Conservation (phyloP, 2,113 vertebrate genomes). For the Glaucidium brasilianum region DNA sequence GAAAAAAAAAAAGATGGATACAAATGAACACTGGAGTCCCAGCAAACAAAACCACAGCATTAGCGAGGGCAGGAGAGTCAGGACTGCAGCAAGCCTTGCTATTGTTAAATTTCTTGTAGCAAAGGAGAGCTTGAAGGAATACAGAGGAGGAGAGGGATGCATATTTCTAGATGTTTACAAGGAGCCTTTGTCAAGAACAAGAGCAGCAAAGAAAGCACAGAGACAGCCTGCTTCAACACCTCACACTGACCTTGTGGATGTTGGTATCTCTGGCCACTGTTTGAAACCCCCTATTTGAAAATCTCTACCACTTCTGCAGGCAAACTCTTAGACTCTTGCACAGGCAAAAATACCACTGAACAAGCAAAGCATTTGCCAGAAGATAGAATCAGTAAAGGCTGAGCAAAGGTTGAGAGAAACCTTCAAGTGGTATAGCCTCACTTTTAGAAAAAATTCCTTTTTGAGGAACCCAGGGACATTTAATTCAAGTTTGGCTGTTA, state of each 20-base stretch:
- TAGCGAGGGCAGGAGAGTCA: background rate
- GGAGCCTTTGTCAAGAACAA: background rate
- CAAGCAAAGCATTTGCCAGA: background rate
- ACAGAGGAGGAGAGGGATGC: background rate
- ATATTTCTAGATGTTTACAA: background rate
- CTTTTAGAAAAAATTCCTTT: background rate
- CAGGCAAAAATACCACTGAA: background rate
- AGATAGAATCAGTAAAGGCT: background rate
- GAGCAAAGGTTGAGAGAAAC: background rate
- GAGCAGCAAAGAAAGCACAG: background rate
- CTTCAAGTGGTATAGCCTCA: background rate
- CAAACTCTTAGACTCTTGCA: accelerated
- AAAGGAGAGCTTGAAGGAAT: background rate
- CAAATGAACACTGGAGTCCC: background rate
- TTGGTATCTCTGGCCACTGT: background rate
- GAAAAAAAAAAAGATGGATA: background rate
- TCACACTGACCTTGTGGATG: background rate
- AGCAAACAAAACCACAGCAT: background rate
- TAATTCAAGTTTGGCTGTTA: background rate
- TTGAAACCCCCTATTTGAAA: accelerated
- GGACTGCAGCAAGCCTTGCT: background rate
- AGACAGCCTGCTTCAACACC: background rate
- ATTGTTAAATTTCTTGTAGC: background rate
- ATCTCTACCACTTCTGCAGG: background rate
- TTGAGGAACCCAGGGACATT: background rate